Evolutionary conservation across 2,113 vertebrate genomes (phyloP).

Genomic region (Myrmecophaga tridactyla): DNA sequence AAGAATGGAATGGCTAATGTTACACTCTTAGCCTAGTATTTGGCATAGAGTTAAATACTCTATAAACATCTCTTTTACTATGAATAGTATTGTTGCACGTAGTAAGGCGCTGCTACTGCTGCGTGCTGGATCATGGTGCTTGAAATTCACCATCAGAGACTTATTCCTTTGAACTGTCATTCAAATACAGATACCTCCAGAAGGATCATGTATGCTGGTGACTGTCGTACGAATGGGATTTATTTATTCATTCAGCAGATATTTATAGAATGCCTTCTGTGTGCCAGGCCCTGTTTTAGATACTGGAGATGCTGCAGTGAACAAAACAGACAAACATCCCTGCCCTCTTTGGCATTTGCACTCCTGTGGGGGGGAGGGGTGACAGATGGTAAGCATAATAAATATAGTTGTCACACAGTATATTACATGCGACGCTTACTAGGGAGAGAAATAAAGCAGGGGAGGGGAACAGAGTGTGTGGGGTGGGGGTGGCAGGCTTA

Average conservation of each 20-base stretch:
- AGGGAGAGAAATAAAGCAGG: neutral
- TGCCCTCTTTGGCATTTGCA: neutral
- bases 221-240: neutral
- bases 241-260: neutral
- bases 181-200: neutral
- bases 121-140: neutral
- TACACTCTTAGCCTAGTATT: neutral
- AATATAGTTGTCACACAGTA: neutral
- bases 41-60: neutral
- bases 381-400: neutral
- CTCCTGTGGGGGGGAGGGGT: neutral
- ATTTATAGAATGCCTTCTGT: neutral
- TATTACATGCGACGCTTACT: neutral
- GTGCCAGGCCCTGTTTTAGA: neutral
- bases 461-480: neutral
- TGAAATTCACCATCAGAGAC: neutral
- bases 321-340: neutral
- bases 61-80: neutral
- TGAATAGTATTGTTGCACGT: neutral
- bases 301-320: neutral
- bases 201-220: neutral
- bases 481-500: neutral
- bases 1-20: neutral
- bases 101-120: neutral
- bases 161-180: fast-evolving